phyloP scores from a whole-genome alignment of 2,113 vertebrate species.

The Clinocottus analis region DNA sequence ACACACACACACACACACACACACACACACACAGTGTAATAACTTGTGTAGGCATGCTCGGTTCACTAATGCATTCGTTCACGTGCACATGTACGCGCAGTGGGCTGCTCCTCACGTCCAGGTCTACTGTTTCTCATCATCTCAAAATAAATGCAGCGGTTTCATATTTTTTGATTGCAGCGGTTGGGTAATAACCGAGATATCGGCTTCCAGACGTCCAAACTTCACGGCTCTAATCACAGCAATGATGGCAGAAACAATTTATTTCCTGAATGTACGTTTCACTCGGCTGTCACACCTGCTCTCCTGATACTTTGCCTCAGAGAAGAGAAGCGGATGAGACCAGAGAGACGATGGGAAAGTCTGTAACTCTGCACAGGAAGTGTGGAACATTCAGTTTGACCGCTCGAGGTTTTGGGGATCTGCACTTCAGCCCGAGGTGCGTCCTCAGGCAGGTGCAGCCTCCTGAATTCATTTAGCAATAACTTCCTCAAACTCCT shows the following conservation, averaged over 20 bases:
- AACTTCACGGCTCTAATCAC: conserved; percentile 50
- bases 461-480: conserved; percentile 30
- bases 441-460: conserved; percentile 37
- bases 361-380: conserved; percentile 9
- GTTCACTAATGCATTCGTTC: not conserved
- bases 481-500: conserved; percentile 15
- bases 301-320: conserved; percentile 33
- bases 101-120: not conserved
- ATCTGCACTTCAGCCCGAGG: conserved; percentile 25
- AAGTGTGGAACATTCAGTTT: conserved; percentile 1
- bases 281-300: conserved; percentile 32
- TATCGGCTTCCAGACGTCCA: conserved; percentile 22
- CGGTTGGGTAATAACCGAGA: conserved; percentile 43
- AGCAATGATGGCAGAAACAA: conserved; percentile 22
- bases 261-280: conserved; percentile 39
- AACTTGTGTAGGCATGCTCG: not conserved
- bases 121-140: conserved; percentile 14
- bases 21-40: no score
- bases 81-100: not conserved
- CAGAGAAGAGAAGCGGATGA: conserved; percentile 1
- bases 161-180: conserved; percentile 27
- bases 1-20: no score
- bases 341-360: conserved; percentile 1
- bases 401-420: conserved; percentile 4
- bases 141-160: conserved; percentile 23